phyloP scores from a whole-genome alignment of 2,797 vertebrate species.

The Sebastes taczanowskii region DNA sequence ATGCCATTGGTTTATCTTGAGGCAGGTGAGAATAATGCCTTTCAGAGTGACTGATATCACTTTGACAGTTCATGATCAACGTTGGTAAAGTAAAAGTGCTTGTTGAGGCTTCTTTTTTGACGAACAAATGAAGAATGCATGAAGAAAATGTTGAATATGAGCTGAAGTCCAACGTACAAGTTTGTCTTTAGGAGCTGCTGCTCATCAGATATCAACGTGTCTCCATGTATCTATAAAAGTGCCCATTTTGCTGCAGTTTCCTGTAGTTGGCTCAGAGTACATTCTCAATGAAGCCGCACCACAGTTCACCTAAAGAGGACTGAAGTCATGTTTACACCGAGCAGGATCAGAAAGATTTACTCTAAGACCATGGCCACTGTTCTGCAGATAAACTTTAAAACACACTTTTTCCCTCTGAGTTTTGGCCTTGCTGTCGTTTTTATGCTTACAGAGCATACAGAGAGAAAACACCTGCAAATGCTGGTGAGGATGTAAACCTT shows the following conservation, averaged over 20 bases:
- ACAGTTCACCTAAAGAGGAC: not conserved
- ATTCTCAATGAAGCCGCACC: not conserved
- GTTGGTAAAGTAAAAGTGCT: not conserved
- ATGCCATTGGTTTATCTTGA: not conserved
- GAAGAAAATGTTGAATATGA: not conserved
- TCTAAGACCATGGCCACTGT: not conserved
- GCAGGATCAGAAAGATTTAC: not conserved
- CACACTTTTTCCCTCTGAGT: not conserved
- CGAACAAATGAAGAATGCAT: not conserved
- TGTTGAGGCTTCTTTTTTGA: not conserved
- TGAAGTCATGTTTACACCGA: constrained; percentile 11
- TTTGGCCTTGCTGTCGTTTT: not conserved
- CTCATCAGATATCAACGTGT: too few relatives aligned
- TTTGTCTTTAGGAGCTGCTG: not conserved
- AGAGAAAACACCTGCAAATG: not conserved
- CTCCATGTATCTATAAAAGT: not conserved
- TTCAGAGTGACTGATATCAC: not conserved
- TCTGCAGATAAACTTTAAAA: not conserved
- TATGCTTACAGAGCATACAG: not conserved
- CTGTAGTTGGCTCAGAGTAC: not conserved
- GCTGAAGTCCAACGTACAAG: not conserved
- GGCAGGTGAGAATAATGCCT: not conserved
- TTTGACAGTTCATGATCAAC: not conserved
- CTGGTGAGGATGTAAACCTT: not conserved
- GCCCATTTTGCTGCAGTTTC: not conserved